Evolutionary conservation across 1,140 invertebrate species (phyloP).

Genomic region (Drosophila biarmipes): DNA sequence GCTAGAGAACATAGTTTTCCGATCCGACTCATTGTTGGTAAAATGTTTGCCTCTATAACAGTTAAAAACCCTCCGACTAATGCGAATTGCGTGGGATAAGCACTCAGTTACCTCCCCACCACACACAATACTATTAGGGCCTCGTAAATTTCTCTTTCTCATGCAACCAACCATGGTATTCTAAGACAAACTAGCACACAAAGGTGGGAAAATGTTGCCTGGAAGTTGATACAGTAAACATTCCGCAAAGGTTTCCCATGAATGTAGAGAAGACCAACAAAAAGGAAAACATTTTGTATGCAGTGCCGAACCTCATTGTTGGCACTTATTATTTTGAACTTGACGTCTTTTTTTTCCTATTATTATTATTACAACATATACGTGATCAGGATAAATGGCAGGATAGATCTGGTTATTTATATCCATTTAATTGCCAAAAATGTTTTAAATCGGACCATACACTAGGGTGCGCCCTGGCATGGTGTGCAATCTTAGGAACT

Average conservation of each 20-base stretch:
- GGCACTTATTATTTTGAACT: too few species aligned
- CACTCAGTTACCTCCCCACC: background rate
- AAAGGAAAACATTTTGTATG: background rate
- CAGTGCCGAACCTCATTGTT: too few species aligned
- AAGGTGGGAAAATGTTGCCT: conserved; percentile 48
- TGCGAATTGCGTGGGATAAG: background rate
- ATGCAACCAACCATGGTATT: conserved; percentile 54
- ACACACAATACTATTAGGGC: background rate
- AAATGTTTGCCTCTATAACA: too few species aligned
- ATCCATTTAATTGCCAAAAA: too few species aligned
- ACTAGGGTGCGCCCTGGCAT: too few species aligned
- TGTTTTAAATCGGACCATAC: too few species aligned
- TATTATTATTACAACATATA: background rate
- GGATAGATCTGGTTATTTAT: background rate
- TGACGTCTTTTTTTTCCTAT: too few species aligned
- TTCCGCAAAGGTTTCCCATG: conserved; percentile 67
- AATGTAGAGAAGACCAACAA: conserved; percentile 1
- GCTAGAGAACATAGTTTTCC: too few species aligned
- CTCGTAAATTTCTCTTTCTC: conserved; percentile 34
- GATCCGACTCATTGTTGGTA: too few species aligned
- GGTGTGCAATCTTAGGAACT: too few species aligned
- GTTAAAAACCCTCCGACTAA: background rate
- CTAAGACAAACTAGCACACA: conserved; percentile 27
- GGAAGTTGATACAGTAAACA: conserved; percentile 27
- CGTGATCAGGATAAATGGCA: background rate